Conservation (phyloP, 2,797 vertebrate genomes). For the Petrocephalus schoutedeni region DNA sequence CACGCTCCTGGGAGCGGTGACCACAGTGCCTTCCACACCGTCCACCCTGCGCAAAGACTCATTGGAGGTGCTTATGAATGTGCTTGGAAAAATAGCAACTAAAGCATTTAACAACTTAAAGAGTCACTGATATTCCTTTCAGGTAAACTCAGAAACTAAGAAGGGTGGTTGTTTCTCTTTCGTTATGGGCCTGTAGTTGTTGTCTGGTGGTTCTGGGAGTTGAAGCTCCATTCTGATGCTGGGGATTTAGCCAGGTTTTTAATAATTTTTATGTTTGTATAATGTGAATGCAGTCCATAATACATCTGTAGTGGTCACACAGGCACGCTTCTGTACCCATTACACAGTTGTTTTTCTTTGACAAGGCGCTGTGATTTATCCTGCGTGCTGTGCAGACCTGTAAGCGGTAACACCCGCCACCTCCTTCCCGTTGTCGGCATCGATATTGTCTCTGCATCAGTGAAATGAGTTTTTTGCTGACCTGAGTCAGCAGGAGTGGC, state of each 20-base stretch:
- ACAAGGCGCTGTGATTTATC: neutral
- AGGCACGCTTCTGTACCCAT: neutral
- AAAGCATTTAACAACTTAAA: neutral
- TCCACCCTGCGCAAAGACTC: neutral
- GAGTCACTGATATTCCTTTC: neutral
- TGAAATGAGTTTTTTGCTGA: conserved; percentile 74
- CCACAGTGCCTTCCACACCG: too few species aligned
- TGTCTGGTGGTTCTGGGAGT: neutral
- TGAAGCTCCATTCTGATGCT: neutral
- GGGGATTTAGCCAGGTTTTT: neutral
- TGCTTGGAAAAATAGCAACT: neutral
- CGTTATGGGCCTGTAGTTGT: neutral
- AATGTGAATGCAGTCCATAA: neutral
- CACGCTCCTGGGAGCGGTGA: neutral
- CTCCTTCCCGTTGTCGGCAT: conserved; percentile 58
- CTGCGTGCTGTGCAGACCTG: neutral
- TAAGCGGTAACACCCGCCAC: neutral
- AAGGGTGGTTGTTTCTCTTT: neutral
- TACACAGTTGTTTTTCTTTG: neutral
- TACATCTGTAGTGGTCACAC: neutral
- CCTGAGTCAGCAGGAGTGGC: conserved; percentile 70
- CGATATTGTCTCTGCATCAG: conserved; percentile 72
- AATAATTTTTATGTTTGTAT: neutral
- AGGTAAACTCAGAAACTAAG: neutral
- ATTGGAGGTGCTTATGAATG: neutral